Evolutionary conservation across 2,797 vertebrate species (phyloP), one percentile per base, ranked within the genome.

Genomic region (Alcedo quadribrachys): DNA sequence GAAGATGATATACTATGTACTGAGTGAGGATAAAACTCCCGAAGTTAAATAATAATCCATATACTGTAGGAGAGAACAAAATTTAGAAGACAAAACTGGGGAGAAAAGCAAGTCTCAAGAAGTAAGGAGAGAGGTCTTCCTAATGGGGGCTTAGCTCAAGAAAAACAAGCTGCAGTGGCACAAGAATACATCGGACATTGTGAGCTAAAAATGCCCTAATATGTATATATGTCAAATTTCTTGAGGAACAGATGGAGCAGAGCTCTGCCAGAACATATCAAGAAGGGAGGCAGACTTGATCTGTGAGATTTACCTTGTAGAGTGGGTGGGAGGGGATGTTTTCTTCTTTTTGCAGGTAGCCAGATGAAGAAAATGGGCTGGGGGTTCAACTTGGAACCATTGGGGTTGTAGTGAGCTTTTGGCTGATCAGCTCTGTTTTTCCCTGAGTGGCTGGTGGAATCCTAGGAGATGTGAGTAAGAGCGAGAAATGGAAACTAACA

Each of bases 331-430:
- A 79, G 50, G 27, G 25, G 20, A 32, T 3, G 0, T 28, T 42
- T 75, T 58, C 28, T 45, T 67, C 32, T 24, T 68, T 46, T 55
- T 81, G 25, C 40, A 90, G 8, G 11, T 15, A 53, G 37, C 25
- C 50, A 68, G 33, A 19, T 53, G 11, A 53, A 57, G 79, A 48
- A 53, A 71, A 61, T 58, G 5, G n/a, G 18, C 33, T 60, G 46
- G 15, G 11, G 11, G 8, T 7, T 91, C 22, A 40, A 1, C 25
- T 62, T 46, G 33, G 45, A 69, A 8, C 3, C 0, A 0, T 4
- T 11, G 37, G 13, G 16, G 13, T 30, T 63, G 25, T 27, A 33
- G 11, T 32, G 8, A 43, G 19, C 7, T 50, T 77, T 66, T 77
- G 19, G 5, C 11, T 0, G 0, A 0, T 37, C 45, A 4, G 35